Evolutionary conservation across 2,113 vertebrate genomes (phyloP).

Genomic region (Gasterosteus aculeatus): DNA sequence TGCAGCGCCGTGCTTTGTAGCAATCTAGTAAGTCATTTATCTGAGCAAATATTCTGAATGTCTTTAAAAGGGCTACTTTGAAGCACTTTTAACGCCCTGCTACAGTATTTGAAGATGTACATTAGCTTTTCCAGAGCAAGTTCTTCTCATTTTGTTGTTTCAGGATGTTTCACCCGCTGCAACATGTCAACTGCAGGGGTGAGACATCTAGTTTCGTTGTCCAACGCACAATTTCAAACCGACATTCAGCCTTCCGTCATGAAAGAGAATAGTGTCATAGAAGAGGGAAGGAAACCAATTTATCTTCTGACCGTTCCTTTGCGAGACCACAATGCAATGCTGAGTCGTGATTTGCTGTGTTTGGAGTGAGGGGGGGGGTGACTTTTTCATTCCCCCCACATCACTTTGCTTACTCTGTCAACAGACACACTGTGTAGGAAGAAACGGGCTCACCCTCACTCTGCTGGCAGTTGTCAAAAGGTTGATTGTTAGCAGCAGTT

Average conservation of each 20-base stretch:
- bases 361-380: conserved; percentile 42
- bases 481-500: conserved; percentile 41
- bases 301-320: conserved; percentile 56
- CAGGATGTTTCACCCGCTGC: conserved; percentile 38
- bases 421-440: conserved; percentile 10
- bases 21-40: background rate
- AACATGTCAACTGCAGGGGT: conserved; percentile 50
- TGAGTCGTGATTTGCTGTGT: conserved; percentile 25
- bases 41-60: conserved; percentile 13
- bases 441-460: conserved; percentile 11
- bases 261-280: conserved; percentile 62
- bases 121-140: background rate
- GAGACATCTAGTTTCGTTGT: conserved; percentile 57
- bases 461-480: conserved; percentile 30
- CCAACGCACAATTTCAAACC: conserved; percentile 49
- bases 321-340: conserved; percentile 58
- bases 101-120: background rate
- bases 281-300: conserved; percentile 63
- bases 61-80: conserved; percentile 1
- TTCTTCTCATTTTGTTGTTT: conserved; percentile 26
- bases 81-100: background rate
- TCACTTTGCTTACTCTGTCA: background rate
- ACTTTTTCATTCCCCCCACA: conserved; percentile 15
- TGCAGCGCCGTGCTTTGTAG: background rate
- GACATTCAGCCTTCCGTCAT: conserved; percentile 61